Evolutionary conservation across 1,140 invertebrate species (phyloP).

Genomic region (Papilio helenus): DNA sequence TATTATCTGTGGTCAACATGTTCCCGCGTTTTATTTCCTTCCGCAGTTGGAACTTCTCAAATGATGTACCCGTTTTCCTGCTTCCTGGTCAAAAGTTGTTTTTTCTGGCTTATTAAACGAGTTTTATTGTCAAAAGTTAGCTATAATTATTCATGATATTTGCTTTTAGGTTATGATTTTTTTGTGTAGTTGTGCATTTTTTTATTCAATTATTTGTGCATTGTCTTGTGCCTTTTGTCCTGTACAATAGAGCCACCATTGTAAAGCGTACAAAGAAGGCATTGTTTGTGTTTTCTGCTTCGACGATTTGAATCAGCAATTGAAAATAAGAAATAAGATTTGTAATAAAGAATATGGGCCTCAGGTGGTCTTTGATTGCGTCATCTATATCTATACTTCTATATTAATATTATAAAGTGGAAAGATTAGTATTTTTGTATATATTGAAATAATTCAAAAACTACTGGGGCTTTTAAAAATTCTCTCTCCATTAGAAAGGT

Average conservation of each 20-base stretch:
- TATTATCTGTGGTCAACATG: conserved; percentile 17
- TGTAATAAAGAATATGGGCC: not conserved
- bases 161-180: not conserved
- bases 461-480: no score
- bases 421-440: no score
- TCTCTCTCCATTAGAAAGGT: no score
- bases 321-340: conserved; percentile 38
- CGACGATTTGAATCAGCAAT: conserved; percentile 15
- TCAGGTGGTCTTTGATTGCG: not conserved
- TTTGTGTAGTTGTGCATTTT: not conserved
- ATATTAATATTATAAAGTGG: no score
- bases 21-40: conserved; percentile 1
- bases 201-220: conserved; percentile 6
- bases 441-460: no score
- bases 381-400: no score
- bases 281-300: conserved; percentile 34
- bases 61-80: not conserved
- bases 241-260: not conserved
- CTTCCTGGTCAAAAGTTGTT: not conserved
- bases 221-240: not conserved
- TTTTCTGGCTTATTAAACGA: no score
- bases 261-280: conserved; percentile 6
- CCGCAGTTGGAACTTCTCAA: not conserved
- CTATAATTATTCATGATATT: not conserved
- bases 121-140: not conserved